Base-by-base conservation (phyloP, 1,140 invertebrate genomes). In the Anastatus disparis region DNA sequence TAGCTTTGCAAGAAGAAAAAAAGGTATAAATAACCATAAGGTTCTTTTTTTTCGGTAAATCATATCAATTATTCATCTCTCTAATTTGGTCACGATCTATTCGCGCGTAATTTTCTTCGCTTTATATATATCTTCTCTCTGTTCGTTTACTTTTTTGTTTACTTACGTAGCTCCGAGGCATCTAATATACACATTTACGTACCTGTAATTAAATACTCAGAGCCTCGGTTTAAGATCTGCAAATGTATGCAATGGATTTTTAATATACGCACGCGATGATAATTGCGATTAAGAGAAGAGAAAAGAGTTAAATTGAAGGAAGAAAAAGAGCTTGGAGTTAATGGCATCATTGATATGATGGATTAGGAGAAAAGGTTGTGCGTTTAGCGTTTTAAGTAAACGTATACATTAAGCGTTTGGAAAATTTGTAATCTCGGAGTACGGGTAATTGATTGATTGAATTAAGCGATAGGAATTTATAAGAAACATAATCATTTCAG, bases 171-270 rank as follows among this genome's bases (percentile, higher is more conserved):
- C n/a, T n/a, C n/a, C n/a, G n/a, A n/a, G n/a, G n/a, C n/a, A n/a
- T 58, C 65, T 67, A 35, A 42, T 22, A 27, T 42, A 56, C 55
- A 31, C 44, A 26, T 17, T 2, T 22, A 59, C 15, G 22, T 20
- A 15, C 40, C 50, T 66, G 46, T 40, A 63, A 55, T 70, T 56
- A 46, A 40, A 50, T 20, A 27, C n/a, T n/a, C 38, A 26, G 50
- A 70, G 72, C 71, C 70, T 74, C 74, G 74, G 73, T 77, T 71
- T 72, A 62, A 46, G 12, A 26, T 64, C 46, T 52, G 38, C 10
- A 27, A 22, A 13, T 46, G 44, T 8, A 24, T 15, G 31, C 48
- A 42, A 26, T 44, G 48, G 31, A 31, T 53, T 31, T 40, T 64
- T 64, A 64, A 62, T 53, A n/a, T n/a, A n/a, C n/a, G n/a, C n/a